Percentiles rank a stretch among this genome's conserved stretches.
Evolutionary conservation across 2,888 invertebrate genomes (phyloP).

Genomic region (Dyspetes luteomarginatus): DNA sequence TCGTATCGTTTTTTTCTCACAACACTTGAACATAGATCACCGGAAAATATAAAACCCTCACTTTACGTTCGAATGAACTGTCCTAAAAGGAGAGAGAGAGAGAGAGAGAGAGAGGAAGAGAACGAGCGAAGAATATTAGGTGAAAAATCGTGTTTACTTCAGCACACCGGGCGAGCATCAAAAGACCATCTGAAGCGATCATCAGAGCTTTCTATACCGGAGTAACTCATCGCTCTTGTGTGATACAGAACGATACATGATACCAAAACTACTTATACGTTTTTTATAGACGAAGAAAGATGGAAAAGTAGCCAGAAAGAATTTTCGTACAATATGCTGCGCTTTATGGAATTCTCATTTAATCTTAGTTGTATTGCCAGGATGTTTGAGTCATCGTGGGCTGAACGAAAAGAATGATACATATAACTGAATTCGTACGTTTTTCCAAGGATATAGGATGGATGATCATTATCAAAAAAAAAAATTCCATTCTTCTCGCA

Average conservation of each 20-base stretch:
- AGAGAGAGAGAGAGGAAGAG: not conserved
- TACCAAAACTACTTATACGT: not conserved
- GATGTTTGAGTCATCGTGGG: not conserved
- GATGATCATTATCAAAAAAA: too few relatives aligned
- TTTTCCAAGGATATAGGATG: too few relatives aligned
- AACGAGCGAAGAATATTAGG: not conserved
- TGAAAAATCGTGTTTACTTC: not conserved
- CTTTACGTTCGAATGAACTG: slow-evolving; percentile 40
- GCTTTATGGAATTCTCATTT: slow-evolving; percentile 2
- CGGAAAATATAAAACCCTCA: slow-evolving; percentile 1
- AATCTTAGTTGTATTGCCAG: not conserved
- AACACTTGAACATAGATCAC: slow-evolving; percentile 33
- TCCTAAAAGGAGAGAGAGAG: too few relatives aligned
- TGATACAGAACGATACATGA: not conserved
- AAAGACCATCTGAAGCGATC: slow-evolving; percentile 23
- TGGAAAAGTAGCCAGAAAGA: not conserved
- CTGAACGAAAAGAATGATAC: not conserved
- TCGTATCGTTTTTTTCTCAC: not conserved
- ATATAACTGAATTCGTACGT: too few relatives aligned
- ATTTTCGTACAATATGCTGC: not conserved
- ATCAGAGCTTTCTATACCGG: slow-evolving; percentile 2
- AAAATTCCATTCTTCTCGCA: too few relatives aligned
- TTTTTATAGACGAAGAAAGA: not conserved
- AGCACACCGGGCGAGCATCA: slow-evolving; percentile 4
- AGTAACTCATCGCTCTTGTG: not conserved